Base-by-base conservation (phyloP, 2,797 vertebrate species). In the Agapornis canus region DNA sequence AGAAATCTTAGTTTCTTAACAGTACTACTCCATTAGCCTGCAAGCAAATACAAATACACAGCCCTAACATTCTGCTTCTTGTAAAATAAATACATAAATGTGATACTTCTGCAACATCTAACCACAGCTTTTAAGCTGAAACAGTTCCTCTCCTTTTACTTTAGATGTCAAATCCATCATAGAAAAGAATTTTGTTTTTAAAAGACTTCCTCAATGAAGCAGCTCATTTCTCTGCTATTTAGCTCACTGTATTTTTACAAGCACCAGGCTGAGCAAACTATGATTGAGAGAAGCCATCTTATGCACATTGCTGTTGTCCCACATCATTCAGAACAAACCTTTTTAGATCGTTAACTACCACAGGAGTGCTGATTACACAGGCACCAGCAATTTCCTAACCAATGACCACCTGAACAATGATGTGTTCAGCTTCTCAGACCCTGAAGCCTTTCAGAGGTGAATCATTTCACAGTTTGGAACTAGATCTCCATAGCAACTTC, bases 401-500 rank as follows among this genome's bases (percentile, higher is more conserved):
- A 99, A 99, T 99, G 98, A 98, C 99, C 99, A 99, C 99, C 99
- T 99, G 99, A 99, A 99, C 99, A 99, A 99, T 99, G 99, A 99
- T 99, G 99, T 99, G 99, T 99, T 99, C 99, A 98, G 99, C 99
- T 99, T 99, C 98, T 99, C 99, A 99, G 98, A 98, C 99, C 99
- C 99, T 98, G 98, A 99, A 99, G 99, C 99, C 99, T 99, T 99
- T 99, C 99, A 99, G 99, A 99, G 99, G 99, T 99, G 99, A 99
- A 99, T 99, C 99, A 99, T 99, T 99, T 99, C 99, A 98, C 99
- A 99, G 99, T 99, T 99, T 99, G 99, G 99, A 99, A 99, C 98
- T 98, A 98, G 98, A 99, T 99, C 99, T 99, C 99, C 99, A 99
- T 99, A 99, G 99, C 99, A 99, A 99, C 99, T 99, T 99, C 99